Conservation (phyloP, 2,113 vertebrate genomes). For the Alethe castanea region DNA sequence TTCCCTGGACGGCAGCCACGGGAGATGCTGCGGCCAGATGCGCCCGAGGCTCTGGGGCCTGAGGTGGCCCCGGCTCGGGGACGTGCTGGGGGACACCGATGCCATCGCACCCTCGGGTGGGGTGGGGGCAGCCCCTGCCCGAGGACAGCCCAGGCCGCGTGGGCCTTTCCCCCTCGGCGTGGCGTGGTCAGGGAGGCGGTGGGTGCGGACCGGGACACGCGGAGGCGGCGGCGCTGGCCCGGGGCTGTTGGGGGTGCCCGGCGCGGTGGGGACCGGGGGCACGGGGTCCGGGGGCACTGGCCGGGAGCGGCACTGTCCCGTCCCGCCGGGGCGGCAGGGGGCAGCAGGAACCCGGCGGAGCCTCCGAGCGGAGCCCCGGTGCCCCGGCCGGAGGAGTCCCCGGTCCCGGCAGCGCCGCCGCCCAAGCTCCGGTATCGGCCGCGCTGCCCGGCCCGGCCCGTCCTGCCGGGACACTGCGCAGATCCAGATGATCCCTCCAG, state of each 20-base stretch:
- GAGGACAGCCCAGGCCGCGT: accelerated
- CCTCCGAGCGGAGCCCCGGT: neutral
- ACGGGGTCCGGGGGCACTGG: neutral
- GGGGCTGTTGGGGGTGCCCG: accelerated
- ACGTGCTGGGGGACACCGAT: neutral
- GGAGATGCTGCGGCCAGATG: neutral
- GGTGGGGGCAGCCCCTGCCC: neutral
- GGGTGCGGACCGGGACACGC: accelerated
- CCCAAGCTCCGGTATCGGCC: neutral
- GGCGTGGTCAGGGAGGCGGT: accelerated
- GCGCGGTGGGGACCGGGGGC: accelerated
- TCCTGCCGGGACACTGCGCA: neutral
- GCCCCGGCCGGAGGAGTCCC: neutral
- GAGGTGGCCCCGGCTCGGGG: neutral
- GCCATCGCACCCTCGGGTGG: neutral
- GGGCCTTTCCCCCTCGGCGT: neutral
- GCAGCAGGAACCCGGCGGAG: neutral
- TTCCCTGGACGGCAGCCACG: constrained; percentile 36
- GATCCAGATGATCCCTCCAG: neutral
- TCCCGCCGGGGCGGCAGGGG: neutral
- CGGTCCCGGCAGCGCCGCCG: neutral
- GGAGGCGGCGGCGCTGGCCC: neutral
- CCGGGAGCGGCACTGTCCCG: neutral
- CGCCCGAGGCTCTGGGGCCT: neutral
- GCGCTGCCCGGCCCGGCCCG: neutral